Evolutionary conservation across 2,888 invertebrate genomes (phyloP), one percentile per base, ranked within the genome.

Genomic region (Oscheius onirici): DNA sequence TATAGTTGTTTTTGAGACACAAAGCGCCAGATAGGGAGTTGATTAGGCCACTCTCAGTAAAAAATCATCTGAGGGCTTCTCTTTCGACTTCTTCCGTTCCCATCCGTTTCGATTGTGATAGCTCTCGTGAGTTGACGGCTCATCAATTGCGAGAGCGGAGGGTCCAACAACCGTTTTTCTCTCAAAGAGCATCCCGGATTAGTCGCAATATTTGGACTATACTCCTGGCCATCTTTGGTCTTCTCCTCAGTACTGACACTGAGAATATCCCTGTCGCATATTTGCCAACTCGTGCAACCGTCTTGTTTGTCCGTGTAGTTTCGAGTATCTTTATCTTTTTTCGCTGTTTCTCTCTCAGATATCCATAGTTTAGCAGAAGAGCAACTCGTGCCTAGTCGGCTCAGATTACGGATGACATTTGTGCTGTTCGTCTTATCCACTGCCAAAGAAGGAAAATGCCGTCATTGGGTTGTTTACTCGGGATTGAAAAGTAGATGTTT

Each of bases 391-490:
- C 6, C 52, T 3, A n/a, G 58, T 17, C 46, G 46, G 46, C 40
- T 58, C 17, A 20, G 41, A 58, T 58, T 58, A 58, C 58, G 58
- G 58, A 58, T 58, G 55, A 20, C 26, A n/a, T 55, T 17, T 20
- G 20, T 34, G 34, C 34, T 3, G 3, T 34, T 34, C 34, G 34
- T 34, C 34, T 34, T 34, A 34, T 34, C 34, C 34, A 8, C 34
- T 34, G 34, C 34, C 34, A 34, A 34, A 34, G 34, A 34, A 6
- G 34, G 34, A 34, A 34, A 8, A 34, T 34, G 20, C 8, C 15
- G 46, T 20, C 46, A 46, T 46, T 10, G 20, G 46, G 20, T 3
- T 17, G 20, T 46, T 46, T 46, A 15, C 20, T 46, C 3, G 46
- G 46, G 0, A 15, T 15, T 5, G 46, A 17, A 46, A 11, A 46